Conservation (phyloP, 2,797 vertebrate species). For the Pygocentrus nattereri region DNA sequence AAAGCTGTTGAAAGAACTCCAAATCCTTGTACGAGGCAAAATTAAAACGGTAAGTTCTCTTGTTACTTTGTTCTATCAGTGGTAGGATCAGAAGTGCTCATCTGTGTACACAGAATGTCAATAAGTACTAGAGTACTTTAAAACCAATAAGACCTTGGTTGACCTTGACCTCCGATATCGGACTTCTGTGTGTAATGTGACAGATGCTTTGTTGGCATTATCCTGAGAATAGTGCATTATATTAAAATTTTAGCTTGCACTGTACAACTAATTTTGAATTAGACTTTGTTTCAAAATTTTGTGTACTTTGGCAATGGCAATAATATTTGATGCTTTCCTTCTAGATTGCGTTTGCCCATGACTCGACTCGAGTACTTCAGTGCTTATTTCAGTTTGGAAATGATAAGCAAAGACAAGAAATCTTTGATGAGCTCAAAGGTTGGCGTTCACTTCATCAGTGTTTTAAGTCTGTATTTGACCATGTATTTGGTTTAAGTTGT, state of each 20-base stretch:
- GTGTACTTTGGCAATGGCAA: not conserved
- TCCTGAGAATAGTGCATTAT: too few relatives aligned
- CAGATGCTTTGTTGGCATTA: too few relatives aligned
- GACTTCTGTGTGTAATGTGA: too few relatives aligned
- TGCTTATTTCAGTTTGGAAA: constrained; percentile 92
- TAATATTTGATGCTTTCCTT: not conserved
- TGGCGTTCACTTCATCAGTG: constrained; percentile 14
- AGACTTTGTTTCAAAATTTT: not conserved
- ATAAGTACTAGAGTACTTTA: too few relatives aligned
- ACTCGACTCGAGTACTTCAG: constrained; percentile 93
- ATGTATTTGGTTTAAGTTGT: not conserved
- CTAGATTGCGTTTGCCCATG: constrained; percentile 94
- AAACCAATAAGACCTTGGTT: too few relatives aligned
- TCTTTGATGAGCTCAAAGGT: constrained; percentile 92
- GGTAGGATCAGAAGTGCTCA: not conserved
- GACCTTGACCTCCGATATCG: too few relatives aligned
- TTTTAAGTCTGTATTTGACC: not conserved
- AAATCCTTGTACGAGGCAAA: constrained; percentile 88
- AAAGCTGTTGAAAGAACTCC: constrained; percentile 87
- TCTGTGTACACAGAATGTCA: not conserved
- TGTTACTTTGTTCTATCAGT: not conserved
- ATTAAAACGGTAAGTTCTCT: constrained; percentile 84
- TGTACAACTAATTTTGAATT: too few relatives aligned
- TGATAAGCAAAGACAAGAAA: constrained; percentile 85
- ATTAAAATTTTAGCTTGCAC: too few relatives aligned